phyloP scores from a whole-genome alignment of 2,113 vertebrate species.

The Electrona antarctica region DNA sequence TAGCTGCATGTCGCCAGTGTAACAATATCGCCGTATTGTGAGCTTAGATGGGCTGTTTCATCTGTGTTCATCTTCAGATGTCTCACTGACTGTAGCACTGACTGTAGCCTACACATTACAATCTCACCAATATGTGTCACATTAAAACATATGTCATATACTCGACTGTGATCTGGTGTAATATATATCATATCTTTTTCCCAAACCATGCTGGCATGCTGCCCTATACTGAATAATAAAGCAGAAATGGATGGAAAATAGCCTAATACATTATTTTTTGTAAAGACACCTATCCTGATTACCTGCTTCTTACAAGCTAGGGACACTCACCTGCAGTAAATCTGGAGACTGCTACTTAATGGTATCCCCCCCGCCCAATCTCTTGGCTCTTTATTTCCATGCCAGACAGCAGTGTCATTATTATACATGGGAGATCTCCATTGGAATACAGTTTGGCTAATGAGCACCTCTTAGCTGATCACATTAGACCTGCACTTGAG shows the following conservation, averaged over 20 bases:
- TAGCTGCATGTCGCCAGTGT: no score
- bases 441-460: constrained; percentile 77
- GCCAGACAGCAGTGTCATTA: constrained; percentile 62
- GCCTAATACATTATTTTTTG: constrained; percentile 41
- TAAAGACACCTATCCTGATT: constrained; percentile 55
- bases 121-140: neutral
- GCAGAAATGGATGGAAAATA: constrained; percentile 20
- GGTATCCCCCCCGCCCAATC: constrained; percentile 59
- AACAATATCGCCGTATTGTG: no score
- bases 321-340: constrained; percentile 70
- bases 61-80: neutral
- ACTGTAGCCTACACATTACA: neutral
- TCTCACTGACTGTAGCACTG: neutral
- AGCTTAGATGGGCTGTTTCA: no score
- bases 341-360: constrained; percentile 58
- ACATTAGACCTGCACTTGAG: constrained; percentile 79
- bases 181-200: constrained; percentile 31
- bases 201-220: constrained; percentile 32
- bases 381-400: constrained; percentile 59
- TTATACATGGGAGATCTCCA: constrained; percentile 69
- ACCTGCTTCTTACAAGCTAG: constrained; percentile 64
- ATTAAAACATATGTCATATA: neutral
- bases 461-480: constrained; percentile 78
- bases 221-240: constrained; percentile 53
- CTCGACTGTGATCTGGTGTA: constrained; percentile 9